A percentile compares a stretch with the other conserved stretches of the same genome.
Evolutionary conservation across 2,888 invertebrate species (phyloP).

Genomic region (Nomada flava): DNA sequence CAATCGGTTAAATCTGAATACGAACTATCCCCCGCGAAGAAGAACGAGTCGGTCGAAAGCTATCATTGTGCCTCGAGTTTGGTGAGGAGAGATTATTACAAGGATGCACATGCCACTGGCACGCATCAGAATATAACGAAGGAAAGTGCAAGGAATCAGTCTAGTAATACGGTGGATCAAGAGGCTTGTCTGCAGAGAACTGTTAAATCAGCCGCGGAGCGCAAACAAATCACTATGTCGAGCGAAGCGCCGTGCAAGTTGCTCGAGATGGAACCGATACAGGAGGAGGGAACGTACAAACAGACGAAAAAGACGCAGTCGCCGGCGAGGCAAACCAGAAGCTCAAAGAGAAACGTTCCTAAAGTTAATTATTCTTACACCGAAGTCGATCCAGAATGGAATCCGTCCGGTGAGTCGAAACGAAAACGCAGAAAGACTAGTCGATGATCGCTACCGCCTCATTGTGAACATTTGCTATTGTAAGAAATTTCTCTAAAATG

Average conservation of each 20-base stretch:
- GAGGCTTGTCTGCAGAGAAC: slow-evolving; percentile 63
- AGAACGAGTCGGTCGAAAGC: slow-evolving; percentile 30
- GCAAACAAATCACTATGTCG: slow-evolving; percentile 54
- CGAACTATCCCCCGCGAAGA: slow-evolving; percentile 48
- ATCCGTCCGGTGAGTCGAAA: slow-evolving; percentile 78
- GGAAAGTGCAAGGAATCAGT: slow-evolving; percentile 62
- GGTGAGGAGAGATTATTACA: slow-evolving; percentile 71
- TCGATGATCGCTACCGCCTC: slow-evolving; percentile 77
- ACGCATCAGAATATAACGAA: slow-evolving; percentile 58
- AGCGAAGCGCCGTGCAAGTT: slow-evolving; percentile 59
- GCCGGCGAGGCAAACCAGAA: slow-evolving; percentile 74
- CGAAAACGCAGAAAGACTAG: slow-evolving; percentile 78
- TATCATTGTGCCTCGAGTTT: slow-evolving; percentile 64
- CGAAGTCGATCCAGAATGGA: slow-evolving; percentile 80
- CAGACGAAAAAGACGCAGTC: slow-evolving; percentile 62
- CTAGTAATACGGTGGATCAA: slow-evolving; percentile 55
- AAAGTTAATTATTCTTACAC: slow-evolving; percentile 80
- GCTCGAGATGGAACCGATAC: slow-evolving; percentile 47
- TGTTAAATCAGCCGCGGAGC: slow-evolving; percentile 60
- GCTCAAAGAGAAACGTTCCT: slow-evolving; percentile 80
- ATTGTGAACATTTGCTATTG: slow-evolving; percentile 57
- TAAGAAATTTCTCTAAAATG: slow-evolving; percentile 47
- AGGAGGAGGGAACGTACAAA: slow-evolving; percentile 62
- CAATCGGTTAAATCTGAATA: slow-evolving; percentile 54
- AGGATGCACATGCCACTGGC: slow-evolving; percentile 63